A percentile compares a stretch with the other conserved stretches of the same genome.
phyloP scores from a whole-genome alignment of 2,888 invertebrate species.

The Mesorhabditis sp. region DNA sequence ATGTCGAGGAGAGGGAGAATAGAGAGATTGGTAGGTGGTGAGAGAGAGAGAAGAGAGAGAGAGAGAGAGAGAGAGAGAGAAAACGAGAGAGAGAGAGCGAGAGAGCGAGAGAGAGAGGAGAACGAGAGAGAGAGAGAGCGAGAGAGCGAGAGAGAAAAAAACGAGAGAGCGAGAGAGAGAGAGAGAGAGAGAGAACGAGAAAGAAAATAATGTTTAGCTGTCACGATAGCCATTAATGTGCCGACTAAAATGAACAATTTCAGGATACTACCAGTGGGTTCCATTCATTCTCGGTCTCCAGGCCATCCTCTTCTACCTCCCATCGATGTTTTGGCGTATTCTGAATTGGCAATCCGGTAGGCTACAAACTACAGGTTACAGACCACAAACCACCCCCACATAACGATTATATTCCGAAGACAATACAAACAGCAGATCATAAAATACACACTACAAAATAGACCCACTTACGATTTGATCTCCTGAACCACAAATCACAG shows the following conservation, averaged over 20 bases:
- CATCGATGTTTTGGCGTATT: conserved; percentile 62
- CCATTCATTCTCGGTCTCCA: conserved; percentile 61
- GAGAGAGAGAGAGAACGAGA: too few species aligned
- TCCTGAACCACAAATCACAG: neutral
- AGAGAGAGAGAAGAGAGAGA: neutral
- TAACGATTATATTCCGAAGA: too few species aligned
- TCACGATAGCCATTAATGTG: conserved; percentile 1
- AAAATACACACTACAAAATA: neutral
- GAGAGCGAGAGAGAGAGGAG: neutral
- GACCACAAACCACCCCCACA: too few species aligned
- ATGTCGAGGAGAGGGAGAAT: conserved; percentile 40
- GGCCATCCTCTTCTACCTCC: conserved; percentile 63
- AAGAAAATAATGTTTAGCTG: too few species aligned
- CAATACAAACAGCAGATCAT: too few species aligned
- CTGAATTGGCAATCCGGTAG: conserved; percentile 59
- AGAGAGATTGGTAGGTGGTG: conserved; percentile 42
- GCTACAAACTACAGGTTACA: too few species aligned
- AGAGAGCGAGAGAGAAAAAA: neutral
- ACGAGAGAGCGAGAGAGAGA: neutral
- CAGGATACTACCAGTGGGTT: conserved; percentile 60
- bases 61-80: conserved; percentile 6
- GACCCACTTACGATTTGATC: neutral
- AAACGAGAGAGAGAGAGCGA: neutral
- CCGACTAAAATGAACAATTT: conserved; percentile 11
- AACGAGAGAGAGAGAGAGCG: neutral